A percentile compares a stretch with the other conserved stretches of the same genome.
These are phyloP conservation scores for Platysteira castanea DNA, from an alignment of 2,113 vertebrate species.

Conservation along the genomic window DNA sequence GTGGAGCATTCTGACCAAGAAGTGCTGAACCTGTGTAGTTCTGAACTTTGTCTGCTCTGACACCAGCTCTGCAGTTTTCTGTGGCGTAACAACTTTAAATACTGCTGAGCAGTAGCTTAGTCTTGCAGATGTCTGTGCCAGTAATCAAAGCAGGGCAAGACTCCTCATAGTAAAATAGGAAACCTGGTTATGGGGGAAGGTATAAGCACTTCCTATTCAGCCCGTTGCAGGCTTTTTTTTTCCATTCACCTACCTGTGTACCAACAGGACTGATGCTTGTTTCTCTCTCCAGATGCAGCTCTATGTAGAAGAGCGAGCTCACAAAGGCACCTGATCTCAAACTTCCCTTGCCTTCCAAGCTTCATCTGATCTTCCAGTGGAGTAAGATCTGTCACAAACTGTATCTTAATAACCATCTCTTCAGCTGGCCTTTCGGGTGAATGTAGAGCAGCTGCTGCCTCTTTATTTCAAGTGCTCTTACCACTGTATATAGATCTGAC, in stretches of 20 bases:
- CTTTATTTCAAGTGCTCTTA: constrained; percentile 73
- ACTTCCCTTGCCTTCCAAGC: not conserved
- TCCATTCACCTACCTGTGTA: not conserved
- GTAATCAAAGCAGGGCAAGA: not conserved
- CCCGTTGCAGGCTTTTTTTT: not conserved
- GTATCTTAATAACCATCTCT: not conserved
- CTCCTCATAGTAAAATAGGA: not conserved
- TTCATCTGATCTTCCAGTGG: constrained; percentile 6
- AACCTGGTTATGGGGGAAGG: not conserved
- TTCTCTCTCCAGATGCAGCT: constrained; percentile 88
- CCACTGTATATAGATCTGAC: constrained; percentile 18
- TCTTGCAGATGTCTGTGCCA: not conserved
- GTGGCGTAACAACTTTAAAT: not conserved
- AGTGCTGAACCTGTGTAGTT: not conserved
- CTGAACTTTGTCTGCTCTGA: not conserved
- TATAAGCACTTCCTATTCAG: not conserved
- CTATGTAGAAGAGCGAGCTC: constrained; percentile 93
- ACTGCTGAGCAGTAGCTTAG: not conserved
- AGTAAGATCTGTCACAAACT: not conserved
- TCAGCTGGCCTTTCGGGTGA: not conserved
- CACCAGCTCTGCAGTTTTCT: not conserved
- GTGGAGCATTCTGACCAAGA: not conserved
- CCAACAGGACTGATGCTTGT: not conserved
- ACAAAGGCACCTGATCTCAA: constrained; percentile 79
- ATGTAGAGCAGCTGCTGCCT: constrained; percentile 50